Evolutionary conservation across 2,888 invertebrate genomes (phyloP).

Genomic region (Chloroclysta siterata): DNA sequence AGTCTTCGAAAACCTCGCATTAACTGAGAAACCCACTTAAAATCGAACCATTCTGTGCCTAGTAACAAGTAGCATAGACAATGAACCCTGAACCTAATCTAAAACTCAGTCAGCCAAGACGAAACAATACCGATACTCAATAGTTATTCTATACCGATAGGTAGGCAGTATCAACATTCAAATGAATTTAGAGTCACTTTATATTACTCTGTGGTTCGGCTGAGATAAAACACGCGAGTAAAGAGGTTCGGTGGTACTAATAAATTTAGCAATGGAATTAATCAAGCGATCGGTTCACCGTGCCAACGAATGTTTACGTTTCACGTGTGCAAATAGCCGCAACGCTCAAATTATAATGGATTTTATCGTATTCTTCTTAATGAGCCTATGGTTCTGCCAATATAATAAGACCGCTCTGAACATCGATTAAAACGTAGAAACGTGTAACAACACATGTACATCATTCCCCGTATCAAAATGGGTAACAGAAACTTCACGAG

Average conservation of each 20-base stretch:
- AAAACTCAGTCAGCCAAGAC: slow-evolving; percentile 15
- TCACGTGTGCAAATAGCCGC: slow-evolving; percentile 40
- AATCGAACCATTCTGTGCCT: background rate
- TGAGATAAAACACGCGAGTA: slow-evolving; percentile 37
- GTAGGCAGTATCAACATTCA: slow-evolving; percentile 1
- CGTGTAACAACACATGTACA: background rate
- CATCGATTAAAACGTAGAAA: background rate
- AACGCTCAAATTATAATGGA: slow-evolving; percentile 31
- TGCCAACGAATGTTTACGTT: slow-evolving; percentile 46
- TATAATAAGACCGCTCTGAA: background rate
- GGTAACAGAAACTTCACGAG: too few relatives aligned
- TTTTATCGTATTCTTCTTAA: slow-evolving; percentile 29
- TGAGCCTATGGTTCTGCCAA: slow-evolving; percentile 10
- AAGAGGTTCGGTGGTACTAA: slow-evolving; percentile 28
- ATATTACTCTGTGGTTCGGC: slow-evolving; percentile 4
- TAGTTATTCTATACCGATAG: background rate
- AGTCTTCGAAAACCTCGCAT: too few relatives aligned
- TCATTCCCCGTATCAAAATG: background rate
- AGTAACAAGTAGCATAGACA: slow-evolving; percentile 3
- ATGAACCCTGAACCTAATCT: slow-evolving; percentile 7
- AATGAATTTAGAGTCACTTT: background rate
- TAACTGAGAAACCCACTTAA: background rate
- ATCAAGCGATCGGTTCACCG: slow-evolving; percentile 37
- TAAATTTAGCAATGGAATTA: slow-evolving; percentile 39
- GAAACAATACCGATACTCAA: slow-evolving; percentile 5